phyloP scores from a whole-genome alignment of 2,888 invertebrate species.

The Elgonia sp. region DNA sequence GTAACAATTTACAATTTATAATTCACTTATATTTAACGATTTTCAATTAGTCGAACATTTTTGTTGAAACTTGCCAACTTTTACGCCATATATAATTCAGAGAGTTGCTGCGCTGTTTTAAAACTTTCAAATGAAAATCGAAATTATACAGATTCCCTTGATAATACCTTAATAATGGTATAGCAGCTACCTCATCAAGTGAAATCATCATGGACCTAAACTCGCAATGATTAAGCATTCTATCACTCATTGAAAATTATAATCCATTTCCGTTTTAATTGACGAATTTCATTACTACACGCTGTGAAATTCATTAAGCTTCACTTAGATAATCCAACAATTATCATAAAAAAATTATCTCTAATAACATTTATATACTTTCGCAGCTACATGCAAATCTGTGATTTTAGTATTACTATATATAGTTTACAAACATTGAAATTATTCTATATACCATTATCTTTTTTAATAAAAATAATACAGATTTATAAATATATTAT shows the following conservation, averaged over 20 bases:
- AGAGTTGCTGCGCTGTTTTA: constrained; percentile 78
- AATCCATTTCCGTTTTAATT: constrained; percentile 85
- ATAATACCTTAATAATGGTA: constrained; percentile 82
- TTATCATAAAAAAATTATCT: constrained; percentile 51
- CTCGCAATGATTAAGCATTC: constrained; percentile 83
- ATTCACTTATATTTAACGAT: too few species aligned
- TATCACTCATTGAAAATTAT: constrained; percentile 80
- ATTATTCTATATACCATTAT: background rate
- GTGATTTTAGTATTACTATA: too few species aligned
- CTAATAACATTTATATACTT: constrained; percentile 19
- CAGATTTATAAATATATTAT: background rate
- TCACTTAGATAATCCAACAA: constrained; percentile 70
- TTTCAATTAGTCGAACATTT: background rate
- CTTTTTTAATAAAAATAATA: background rate
- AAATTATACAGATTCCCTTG: constrained; percentile 80
- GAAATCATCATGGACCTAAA: constrained; percentile 84
- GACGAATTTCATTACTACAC: constrained; percentile 84
- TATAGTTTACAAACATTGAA: too few species aligned
- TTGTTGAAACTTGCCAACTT: background rate
- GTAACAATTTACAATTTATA: too few species aligned
- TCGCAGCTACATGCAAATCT: background rate
- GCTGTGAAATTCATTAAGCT: constrained; percentile 85
- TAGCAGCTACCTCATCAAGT: constrained; percentile 83
- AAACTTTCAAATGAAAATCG: constrained; percentile 80
- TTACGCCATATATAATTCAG: too few species aligned